Evolutionary conservation across 2,797 vertebrate species (phyloP).

Genomic region (Neosalanx taihuensis): DNA sequence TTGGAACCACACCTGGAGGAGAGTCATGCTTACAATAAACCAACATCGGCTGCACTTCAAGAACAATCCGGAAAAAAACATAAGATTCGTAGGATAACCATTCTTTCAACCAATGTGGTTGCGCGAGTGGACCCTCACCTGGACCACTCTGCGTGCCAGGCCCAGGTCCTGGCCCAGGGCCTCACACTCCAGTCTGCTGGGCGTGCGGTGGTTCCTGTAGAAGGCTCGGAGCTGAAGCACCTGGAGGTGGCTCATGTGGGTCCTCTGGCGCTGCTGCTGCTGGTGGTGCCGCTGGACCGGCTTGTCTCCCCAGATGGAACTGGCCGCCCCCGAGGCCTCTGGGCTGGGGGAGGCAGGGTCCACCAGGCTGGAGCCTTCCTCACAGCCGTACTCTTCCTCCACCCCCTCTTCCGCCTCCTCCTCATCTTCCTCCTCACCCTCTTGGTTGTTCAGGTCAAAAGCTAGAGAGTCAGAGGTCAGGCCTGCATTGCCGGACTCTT

Average conservation of each 20-base stretch:
- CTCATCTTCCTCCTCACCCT: constrained; percentile 81
- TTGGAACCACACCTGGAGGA: constrained; percentile 93
- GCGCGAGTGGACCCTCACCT: constrained; percentile 85
- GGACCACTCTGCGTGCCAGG: constrained; percentile 97
- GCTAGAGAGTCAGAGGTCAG: constrained; percentile 80
- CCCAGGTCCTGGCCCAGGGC: constrained; percentile 94
- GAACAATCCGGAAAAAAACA: neutral
- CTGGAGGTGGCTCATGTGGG: constrained; percentile 98
- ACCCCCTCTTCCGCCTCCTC: constrained; percentile 43
- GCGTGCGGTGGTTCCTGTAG: constrained; percentile 96
- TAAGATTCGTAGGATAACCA: too few species aligned
- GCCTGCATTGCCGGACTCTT: constrained; percentile 80
- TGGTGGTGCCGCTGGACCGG: constrained; percentile 48
- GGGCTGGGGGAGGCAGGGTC: constrained; percentile 91
- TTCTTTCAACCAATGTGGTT: neutral
- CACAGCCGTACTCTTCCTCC: constrained; percentile 68
- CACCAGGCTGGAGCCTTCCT: constrained; percentile 82
- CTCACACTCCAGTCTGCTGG: constrained; percentile 97
- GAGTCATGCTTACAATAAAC: neutral
- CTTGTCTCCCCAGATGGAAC: constrained; percentile 50
- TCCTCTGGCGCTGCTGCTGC: constrained; percentile 87
- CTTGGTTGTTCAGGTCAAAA: constrained; percentile 83
- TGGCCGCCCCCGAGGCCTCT: constrained; percentile 84
- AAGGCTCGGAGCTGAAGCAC: constrained; percentile 96
- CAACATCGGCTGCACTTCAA: neutral